phyloP scores from a whole-genome alignment of 2,113 vertebrate genomes.

The Cepphus grylle region DNA sequence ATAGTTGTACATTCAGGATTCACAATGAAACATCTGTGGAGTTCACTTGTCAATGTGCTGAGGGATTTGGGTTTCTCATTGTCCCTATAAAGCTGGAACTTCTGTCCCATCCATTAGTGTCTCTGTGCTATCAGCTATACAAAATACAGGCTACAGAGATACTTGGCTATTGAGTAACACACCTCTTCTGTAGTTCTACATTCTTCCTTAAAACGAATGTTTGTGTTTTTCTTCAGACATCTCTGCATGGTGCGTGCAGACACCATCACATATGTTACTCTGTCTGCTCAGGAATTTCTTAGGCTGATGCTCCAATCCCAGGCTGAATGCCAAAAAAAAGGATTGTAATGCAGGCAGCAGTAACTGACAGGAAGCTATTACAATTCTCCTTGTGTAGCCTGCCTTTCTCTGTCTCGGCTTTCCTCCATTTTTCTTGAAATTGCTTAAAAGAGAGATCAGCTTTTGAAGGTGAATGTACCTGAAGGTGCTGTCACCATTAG shows the following conservation, averaged over 20 bases:
- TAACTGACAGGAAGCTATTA: constrained; percentile 26
- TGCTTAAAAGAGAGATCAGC: not conserved
- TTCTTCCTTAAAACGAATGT: not conserved
- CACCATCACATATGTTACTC: not conserved
- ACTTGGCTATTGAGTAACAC: not conserved
- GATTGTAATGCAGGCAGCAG: not conserved
- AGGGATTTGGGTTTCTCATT: not conserved
- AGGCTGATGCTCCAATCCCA: not conserved
- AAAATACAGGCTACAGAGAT: not conserved
- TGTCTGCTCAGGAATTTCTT: not conserved
- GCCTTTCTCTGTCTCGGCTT: not conserved
- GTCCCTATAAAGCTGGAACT: not conserved
- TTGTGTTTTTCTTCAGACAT: not conserved
- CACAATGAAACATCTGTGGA: not conserved
- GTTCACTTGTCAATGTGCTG: not conserved
- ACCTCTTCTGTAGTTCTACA: not conserved
- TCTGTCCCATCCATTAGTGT: not conserved
- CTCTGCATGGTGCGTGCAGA: not conserved
- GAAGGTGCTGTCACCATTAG: constrained; percentile 37
- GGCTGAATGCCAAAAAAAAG: not conserved
- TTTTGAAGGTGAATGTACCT: constrained; percentile 29
- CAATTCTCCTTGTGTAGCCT: constrained; percentile 9
- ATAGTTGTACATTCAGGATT: not conserved
- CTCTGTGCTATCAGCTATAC: not conserved
- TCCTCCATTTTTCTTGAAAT: constrained; percentile 12